These are phyloP conservation scores for Lithophane semibrunnea DNA, from an alignment of 2,888 invertebrate genomes.

Conservation along the genomic window DNA sequence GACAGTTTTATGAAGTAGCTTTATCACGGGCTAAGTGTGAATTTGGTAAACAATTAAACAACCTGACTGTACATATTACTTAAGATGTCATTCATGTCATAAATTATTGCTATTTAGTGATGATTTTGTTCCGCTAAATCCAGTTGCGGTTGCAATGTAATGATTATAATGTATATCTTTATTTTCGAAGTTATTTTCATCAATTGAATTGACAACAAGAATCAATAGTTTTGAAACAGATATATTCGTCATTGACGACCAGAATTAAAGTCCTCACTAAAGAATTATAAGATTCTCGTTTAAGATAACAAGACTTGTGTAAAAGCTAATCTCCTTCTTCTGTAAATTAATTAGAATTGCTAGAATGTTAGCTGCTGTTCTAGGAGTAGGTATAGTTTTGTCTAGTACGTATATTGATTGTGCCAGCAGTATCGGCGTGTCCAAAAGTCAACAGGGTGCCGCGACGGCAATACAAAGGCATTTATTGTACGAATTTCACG, in stretches of 20 bases:
- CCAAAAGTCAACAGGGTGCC: slow-evolving; percentile 84
- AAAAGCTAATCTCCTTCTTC: not conserved
- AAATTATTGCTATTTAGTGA: not conserved
- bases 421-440: slow-evolving; percentile 68
- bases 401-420: slow-evolving; percentile 23
- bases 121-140: no score
- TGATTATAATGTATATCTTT: not conserved
- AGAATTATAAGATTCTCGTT: not conserved
- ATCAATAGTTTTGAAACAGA: not conserved
- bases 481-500: slow-evolving; percentile 90
- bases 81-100: not conserved
- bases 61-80: no score
- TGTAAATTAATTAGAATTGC: not conserved
- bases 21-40: not conserved
- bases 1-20: not conserved
- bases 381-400: not conserved
- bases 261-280: not conserved
- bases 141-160: not conserved
- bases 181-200: not conserved
- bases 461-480: slow-evolving; percentile 88
- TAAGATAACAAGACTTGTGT: not conserved
- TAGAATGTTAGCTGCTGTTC: not conserved
- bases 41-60: not conserved
- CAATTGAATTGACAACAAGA: not conserved
- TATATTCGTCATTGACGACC: not conserved